Base-by-base conservation (phyloP, 2,113 vertebrate genomes). In the Paradisaea rubra region DNA sequence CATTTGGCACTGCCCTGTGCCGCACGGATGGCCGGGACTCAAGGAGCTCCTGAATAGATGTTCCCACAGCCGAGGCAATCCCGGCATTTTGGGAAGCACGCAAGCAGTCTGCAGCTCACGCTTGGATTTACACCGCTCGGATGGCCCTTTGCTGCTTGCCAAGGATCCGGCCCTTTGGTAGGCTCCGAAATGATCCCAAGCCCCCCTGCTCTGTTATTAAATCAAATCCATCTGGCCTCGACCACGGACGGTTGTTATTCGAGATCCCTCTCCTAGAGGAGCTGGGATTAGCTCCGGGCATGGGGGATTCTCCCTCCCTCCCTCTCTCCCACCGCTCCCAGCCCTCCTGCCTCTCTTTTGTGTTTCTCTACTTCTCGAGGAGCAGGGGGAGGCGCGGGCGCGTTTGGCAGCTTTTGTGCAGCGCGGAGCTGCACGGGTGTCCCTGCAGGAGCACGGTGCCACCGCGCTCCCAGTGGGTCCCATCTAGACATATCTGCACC, bases 161-260 rank as follows among this genome's bases (percentile, higher is more conserved):
- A 25, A 77, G 87, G 89, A 91, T 66, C 53, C 2, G 1, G 72
- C 83, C 81, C 83, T 77, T 86, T 42, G 76, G 83, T 65, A 65
- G 69, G 42, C 91, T 86, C 91, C 4, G 25, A 64, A 81, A 45
- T 2, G 59, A 91, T 93, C 89, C 83, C 49, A 5, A 84, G 33
- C 45, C 73, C 86, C 85, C 65, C 44, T 31, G 84, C 93, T 92
- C 92, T 86, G 92, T 91, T 93, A 69, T 94, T 95, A 89, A 95
- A 94, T 93, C 91, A 92, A 93, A 93, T 78, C 93, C 96, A 96
- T 89, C 93, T 94, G 90, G 94, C 72, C 90, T 63, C n/a, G 2
- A 31, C 56, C 56, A 19, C 2, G 80, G 88, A 39, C 25, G 28
- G 33, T 37, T 95, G 93, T 94, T 96, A 95, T 79, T 88, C 13